These are phyloP conservation scores for Drosophila takahashii DNA, from an alignment of 1,140 invertebrate species.

Conservation along the genomic window DNA sequence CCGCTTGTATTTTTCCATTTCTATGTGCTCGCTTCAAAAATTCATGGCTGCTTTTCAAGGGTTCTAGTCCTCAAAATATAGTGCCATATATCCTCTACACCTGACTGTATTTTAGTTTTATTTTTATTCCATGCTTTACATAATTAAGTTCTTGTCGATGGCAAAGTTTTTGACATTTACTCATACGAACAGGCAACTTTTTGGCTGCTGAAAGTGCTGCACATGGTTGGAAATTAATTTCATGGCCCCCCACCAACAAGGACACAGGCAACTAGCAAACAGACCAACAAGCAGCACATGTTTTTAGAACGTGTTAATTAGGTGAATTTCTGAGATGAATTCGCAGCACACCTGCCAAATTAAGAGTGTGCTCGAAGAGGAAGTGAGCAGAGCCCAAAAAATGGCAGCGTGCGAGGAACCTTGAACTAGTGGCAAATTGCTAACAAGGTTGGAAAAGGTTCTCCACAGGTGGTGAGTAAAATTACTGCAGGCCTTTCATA, in stretches of 20 bases:
- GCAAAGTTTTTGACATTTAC: constrained; percentile 36
- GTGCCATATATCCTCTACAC: neutral
- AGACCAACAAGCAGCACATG: constrained; percentile 20
- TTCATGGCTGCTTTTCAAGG: constrained; percentile 22
- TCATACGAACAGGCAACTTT: constrained; percentile 33
- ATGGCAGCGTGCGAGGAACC: constrained; percentile 5
- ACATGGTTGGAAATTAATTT: constrained; percentile 46
- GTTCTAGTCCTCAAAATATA: neutral
- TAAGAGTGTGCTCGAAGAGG: constrained; percentile 11
- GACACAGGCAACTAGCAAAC: constrained; percentile 4
- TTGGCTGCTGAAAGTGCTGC: constrained; percentile 24
- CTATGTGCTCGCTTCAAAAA: constrained; percentile 22
- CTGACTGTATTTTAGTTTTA: constrained; percentile 16
- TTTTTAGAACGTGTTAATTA: constrained; percentile 53
- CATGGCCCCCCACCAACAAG: constrained; percentile 23
- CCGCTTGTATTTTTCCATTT: constrained; percentile 28
- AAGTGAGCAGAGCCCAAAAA: constrained; percentile 5
- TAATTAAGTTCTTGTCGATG: constrained; percentile 51
- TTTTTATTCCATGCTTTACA: constrained; percentile 41
- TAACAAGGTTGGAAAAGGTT: constrained; percentile 18
- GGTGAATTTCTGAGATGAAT: constrained; percentile 45
- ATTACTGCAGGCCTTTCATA: neutral
- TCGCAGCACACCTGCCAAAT: constrained; percentile 34
- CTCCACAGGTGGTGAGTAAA: constrained; percentile 16
- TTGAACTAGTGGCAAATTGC: constrained; percentile 32